These are phyloP conservation scores for Parazoanthus atlanticus DNA, from an alignment of 92 coral and sea anemone genomes.

Conservation along the genomic window DNA sequence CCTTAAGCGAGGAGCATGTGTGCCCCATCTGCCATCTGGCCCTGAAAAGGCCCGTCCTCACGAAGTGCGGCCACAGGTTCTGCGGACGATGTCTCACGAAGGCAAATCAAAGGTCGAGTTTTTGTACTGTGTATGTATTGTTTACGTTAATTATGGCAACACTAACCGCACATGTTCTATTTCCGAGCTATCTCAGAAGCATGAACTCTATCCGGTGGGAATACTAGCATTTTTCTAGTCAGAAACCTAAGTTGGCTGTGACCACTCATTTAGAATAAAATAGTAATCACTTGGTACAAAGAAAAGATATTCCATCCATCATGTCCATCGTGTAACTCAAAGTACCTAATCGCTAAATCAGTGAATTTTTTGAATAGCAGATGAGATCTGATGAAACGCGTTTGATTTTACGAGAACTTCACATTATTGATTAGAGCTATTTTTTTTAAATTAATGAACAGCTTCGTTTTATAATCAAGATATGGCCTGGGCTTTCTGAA, in stretches of 20 bases:
- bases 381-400: neutral
- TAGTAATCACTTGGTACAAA: neutral
- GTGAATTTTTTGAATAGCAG: neutral
- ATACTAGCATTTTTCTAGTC: neutral
- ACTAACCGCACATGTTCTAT: neutral
- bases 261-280: neutral
- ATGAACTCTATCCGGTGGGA: neutral
- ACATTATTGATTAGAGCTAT: neutral
- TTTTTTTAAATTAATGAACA: neutral
- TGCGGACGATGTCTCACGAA: constrained; percentile 18
- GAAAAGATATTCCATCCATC: neutral
- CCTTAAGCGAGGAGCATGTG: neutral
- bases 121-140: neutral
- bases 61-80: constrained; percentile 37
- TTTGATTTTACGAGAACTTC: neutral
- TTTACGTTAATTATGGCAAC: neutral
- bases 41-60: constrained; percentile 30
- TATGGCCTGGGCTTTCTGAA: neutral
- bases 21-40: constrained; percentile 31
- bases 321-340: neutral
- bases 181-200: neutral
- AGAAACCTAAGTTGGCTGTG: neutral
- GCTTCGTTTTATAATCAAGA: neutral
- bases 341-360: neutral
- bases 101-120: constrained; percentile 18